phyloP scores from a whole-genome alignment of 2,797 vertebrate species.

The Macropus fuliginosus region DNA sequence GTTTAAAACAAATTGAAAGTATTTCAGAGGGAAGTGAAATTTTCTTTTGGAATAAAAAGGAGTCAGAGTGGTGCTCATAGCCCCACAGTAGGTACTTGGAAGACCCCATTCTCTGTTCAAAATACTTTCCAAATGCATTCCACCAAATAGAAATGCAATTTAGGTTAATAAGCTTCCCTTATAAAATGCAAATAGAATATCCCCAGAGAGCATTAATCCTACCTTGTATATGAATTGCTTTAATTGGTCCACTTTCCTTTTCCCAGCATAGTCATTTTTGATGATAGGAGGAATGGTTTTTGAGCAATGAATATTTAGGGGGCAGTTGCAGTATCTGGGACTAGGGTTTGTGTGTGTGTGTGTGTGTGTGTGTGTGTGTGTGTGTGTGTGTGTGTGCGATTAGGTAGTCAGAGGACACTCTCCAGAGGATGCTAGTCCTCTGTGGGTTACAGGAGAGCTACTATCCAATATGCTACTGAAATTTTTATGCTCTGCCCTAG shows the following conservation, averaged over 20 bases:
- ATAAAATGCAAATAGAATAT: background rate
- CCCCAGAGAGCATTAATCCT: background rate
- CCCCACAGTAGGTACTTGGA: background rate
- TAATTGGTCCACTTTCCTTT: background rate
- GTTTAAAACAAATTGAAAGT: slow-evolving; percentile 37
- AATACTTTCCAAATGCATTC: background rate
- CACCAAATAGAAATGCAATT: background rate
- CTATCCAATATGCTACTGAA: background rate
- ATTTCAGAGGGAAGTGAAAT: slow-evolving; percentile 29
- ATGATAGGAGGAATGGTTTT: background rate
- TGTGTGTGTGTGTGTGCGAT: background rate
- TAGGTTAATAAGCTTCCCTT: background rate
- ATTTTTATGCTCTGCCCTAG: background rate
- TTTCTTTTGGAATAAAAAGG: background rate
- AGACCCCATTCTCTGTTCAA: background rate
- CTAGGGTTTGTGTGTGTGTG: background rate
- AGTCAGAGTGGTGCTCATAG: background rate
- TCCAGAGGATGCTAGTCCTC: background rate
- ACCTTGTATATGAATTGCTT: background rate
- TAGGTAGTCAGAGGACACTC: background rate
- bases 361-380: background rate
- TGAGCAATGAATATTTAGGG: background rate
- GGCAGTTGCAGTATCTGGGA: background rate
- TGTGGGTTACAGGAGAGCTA: background rate
- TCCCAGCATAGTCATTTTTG: background rate